These are phyloP conservation scores for Dasyurus viverrinus DNA, from an alignment of 2,113 vertebrate species.

Conservation along the genomic window DNA sequence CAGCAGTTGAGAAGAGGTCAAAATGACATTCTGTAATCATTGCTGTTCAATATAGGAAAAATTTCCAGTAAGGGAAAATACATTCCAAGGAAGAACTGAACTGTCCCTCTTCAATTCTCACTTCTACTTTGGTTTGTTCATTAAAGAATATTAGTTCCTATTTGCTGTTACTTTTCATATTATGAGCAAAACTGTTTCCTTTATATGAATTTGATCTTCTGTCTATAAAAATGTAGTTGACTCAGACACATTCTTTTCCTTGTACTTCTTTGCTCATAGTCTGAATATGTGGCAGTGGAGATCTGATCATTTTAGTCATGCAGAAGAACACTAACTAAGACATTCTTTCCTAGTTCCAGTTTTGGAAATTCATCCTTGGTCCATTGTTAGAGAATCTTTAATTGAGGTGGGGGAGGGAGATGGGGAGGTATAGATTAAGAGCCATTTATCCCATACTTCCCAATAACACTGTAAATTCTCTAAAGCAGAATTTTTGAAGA, in stretches of 20 bases:
- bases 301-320: neutral
- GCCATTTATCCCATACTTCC: neutral
- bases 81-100: neutral
- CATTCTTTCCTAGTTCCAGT: neutral
- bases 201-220: neutral
- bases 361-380: neutral
- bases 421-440: neutral
- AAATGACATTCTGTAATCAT: neutral
- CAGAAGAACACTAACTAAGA: neutral
- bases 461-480: neutral
- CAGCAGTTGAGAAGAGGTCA: no score
- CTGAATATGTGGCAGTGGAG: neutral
- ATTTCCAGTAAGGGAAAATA: neutral
- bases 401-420: neutral
- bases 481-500: neutral
- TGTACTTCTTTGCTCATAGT: neutral
- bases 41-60: neutral
- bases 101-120: neutral
- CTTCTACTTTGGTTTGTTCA: neutral
- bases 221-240: neutral
- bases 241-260: neutral
- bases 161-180: neutral
- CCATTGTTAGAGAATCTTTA: neutral
- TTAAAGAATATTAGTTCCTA: neutral
- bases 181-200: neutral